Evolutionary conservation across 1,140 invertebrate species (phyloP).

Genomic region (Mizuhopecten yessoensis): DNA sequence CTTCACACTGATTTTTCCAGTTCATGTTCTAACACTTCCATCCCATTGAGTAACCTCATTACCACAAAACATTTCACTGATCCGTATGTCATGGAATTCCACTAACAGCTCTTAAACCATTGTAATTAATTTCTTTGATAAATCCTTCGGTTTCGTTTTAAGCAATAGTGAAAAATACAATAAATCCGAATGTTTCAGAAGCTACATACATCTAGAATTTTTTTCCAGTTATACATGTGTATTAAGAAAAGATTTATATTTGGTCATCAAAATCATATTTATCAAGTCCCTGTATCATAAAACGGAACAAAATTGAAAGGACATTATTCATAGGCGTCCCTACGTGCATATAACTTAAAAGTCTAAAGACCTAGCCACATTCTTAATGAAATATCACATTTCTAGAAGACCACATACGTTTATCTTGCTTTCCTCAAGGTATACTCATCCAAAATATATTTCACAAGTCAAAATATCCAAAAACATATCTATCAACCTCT

Average conservation of each 20-base stretch:
- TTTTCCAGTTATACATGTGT: too few species aligned
- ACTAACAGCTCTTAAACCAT: background rate
- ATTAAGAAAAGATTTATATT: background rate
- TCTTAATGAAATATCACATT: background rate
- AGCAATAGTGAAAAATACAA: background rate
- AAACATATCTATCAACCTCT: background rate
- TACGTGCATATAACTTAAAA: background rate
- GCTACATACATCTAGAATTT: background rate
- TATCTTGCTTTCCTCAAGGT: background rate
- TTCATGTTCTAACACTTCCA: background rate
- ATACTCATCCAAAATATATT: background rate
- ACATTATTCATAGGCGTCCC: constrained; percentile 17
- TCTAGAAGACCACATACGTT: background rate
- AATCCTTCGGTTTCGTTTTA: background rate
- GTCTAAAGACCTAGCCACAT: background rate
- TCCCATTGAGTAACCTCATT: background rate
- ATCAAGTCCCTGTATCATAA: constrained; percentile 15
- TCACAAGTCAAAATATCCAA: background rate
- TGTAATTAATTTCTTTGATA: background rate
- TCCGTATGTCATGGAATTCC: background rate
- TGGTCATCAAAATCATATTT: constrained; percentile 18
- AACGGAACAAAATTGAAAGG: background rate
- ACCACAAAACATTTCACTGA: background rate
- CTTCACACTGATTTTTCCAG: constrained; percentile 1
- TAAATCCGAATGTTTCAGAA: background rate